These are phyloP conservation scores for Phodopus roborovskii DNA, from an alignment of 2,113 vertebrate genomes.

Conservation along the genomic window DNA sequence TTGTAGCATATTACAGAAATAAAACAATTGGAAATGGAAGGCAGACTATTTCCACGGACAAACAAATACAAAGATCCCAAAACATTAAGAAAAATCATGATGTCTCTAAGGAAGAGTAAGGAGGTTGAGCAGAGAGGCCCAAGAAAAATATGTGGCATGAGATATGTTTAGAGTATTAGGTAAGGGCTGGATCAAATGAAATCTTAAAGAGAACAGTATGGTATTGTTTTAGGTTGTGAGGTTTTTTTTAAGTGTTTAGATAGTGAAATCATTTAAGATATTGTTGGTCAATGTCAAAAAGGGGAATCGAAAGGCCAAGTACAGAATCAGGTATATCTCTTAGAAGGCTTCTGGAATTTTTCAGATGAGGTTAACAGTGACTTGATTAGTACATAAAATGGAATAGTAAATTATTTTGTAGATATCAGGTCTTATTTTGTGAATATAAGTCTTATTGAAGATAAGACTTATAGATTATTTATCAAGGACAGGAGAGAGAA, in stretches of 20 bases:
- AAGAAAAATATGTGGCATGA: background rate
- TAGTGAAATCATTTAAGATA: background rate
- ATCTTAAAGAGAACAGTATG: accelerated
- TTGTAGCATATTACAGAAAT: slow-evolving; percentile 9
- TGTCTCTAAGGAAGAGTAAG: background rate
- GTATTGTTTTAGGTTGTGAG: background rate
- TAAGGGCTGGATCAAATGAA: background rate
- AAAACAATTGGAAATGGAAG: background rate
- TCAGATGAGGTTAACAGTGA: background rate
- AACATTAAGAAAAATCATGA: background rate
- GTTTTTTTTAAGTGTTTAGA: background rate
- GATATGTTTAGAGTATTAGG: background rate
- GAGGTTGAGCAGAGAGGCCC: accelerated
- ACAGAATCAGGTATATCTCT: background rate
- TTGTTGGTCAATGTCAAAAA: background rate
- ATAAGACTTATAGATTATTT: background rate
- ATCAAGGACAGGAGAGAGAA: background rate
- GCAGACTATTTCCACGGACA: background rate
- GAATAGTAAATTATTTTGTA: background rate
- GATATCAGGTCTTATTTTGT: background rate
- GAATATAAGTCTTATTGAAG: background rate
- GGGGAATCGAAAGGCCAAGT: background rate
- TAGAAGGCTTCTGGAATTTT: background rate
- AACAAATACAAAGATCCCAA: background rate
- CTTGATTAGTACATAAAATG: background rate